Conservation (phyloP, 2,797 vertebrate species). For the Thamnophis elegans region DNA sequence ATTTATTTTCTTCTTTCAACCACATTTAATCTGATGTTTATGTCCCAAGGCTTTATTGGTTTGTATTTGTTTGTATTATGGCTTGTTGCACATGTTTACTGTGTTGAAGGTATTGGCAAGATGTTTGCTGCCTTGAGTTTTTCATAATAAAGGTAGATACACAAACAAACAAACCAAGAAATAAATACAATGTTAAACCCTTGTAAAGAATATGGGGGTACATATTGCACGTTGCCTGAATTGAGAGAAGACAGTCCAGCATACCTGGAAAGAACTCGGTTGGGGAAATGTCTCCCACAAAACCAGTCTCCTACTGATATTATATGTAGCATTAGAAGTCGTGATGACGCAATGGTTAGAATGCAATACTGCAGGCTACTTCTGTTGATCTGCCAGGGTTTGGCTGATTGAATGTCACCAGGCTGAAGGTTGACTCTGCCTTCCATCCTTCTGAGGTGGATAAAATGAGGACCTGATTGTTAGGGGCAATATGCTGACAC, state of each 20-base stretch:
- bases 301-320: neutral
- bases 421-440: too few relatives aligned
- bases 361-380: too few relatives aligned
- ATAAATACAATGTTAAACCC: neutral
- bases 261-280: neutral
- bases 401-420: too few relatives aligned
- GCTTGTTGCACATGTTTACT: neutral
- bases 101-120: neutral
- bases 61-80: neutral
- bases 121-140: neutral
- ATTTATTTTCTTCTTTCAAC: neutral
- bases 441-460: too few relatives aligned
- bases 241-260: neutral
- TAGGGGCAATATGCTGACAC: too few relatives aligned
- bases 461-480: too few relatives aligned
- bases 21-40: neutral
- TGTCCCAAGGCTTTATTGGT: neutral
- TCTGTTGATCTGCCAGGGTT: too few relatives aligned
- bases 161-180: neutral
- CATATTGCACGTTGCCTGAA: neutral
- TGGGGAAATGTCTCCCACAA: neutral
- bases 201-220: neutral
- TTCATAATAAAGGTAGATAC: neutral
- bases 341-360: too few relatives aligned
- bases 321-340: neutral